These are phyloP conservation scores for Dendrolimus houi DNA, from an alignment of 2,888 invertebrate genomes.

Conservation along the genomic window DNA sequence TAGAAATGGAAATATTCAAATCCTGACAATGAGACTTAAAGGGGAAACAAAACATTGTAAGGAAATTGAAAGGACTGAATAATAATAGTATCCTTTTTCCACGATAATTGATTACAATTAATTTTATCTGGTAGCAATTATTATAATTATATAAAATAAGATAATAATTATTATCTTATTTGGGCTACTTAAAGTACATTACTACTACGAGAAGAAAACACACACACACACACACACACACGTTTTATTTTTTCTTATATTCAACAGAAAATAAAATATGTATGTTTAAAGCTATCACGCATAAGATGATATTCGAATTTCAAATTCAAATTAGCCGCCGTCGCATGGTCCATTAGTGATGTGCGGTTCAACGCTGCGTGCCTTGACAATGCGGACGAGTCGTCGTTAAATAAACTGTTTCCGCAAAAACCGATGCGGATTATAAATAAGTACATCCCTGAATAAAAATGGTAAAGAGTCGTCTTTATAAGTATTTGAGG, in stretches of 20 bases:
- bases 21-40: too few species aligned
- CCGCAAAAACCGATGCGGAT: conserved; percentile 62
- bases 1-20: not conserved
- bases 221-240: too few species aligned
- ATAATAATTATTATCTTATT: too few species aligned
- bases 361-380: conserved; percentile 49
- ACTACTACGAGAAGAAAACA: too few species aligned
- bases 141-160: too few species aligned
- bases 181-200: too few species aligned
- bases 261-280: too few species aligned
- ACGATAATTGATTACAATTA: too few species aligned
- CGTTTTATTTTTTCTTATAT: too few species aligned
- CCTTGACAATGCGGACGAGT: conserved; percentile 67
- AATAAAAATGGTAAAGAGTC: conserved; percentile 34
- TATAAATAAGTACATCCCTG: conserved; percentile 62
- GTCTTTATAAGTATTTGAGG: conserved; percentile 4
- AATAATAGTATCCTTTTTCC: too few species aligned
- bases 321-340: conserved; percentile 57
- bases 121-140: too few species aligned
- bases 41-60: conserved; percentile 1
- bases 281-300: conserved; percentile 1
- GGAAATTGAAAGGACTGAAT: too few species aligned
- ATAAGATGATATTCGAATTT: conserved; percentile 18
- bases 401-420: conserved; percentile 68
- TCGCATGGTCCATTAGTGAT: conserved; percentile 44